Evolutionary conservation across 2,888 invertebrate genomes (phyloP).

Genomic region (Stenoptilia bipunctidactyla): DNA sequence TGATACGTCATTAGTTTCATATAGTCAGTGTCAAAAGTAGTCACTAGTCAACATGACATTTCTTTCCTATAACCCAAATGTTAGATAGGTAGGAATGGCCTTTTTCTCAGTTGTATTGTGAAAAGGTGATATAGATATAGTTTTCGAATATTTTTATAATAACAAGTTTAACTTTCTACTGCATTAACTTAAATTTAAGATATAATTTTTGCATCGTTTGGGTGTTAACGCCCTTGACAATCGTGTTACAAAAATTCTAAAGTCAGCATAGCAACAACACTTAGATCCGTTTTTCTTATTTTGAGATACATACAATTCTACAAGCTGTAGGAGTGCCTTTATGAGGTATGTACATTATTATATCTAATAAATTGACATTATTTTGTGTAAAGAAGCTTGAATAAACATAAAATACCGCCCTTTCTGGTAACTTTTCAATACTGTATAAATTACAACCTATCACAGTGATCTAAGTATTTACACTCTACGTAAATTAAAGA

Average conservation of each 20-base stretch:
- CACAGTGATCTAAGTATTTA: too few relatives aligned
- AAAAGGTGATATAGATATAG: background rate
- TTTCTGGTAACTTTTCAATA: too few relatives aligned
- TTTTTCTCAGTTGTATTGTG: background rate
- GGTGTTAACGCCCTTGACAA: conserved; percentile 61
- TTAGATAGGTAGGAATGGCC: background rate
- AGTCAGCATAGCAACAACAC: conserved; percentile 67
- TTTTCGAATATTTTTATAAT: background rate
- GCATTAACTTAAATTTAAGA: background rate
- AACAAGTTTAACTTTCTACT: background rate
- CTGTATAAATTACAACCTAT: too few relatives aligned
- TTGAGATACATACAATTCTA: conserved; percentile 29
- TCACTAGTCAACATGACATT: background rate
- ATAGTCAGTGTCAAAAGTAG: too few relatives aligned
- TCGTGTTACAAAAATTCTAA: conserved; percentile 50
- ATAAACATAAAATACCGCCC: too few relatives aligned
- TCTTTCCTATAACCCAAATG: background rate
- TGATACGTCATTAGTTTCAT: too few relatives aligned
- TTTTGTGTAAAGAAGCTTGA: too few relatives aligned
- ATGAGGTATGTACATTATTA: conserved; percentile 39
- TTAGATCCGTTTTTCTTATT: conserved; percentile 40
- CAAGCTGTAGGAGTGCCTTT: conserved; percentile 37
- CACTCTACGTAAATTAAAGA: too few relatives aligned
- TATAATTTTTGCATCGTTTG: conserved; percentile 8
- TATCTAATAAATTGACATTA: too few relatives aligned